Conservation (phyloP, 2,888 invertebrate species). For the Orthosia gothica region DNA sequence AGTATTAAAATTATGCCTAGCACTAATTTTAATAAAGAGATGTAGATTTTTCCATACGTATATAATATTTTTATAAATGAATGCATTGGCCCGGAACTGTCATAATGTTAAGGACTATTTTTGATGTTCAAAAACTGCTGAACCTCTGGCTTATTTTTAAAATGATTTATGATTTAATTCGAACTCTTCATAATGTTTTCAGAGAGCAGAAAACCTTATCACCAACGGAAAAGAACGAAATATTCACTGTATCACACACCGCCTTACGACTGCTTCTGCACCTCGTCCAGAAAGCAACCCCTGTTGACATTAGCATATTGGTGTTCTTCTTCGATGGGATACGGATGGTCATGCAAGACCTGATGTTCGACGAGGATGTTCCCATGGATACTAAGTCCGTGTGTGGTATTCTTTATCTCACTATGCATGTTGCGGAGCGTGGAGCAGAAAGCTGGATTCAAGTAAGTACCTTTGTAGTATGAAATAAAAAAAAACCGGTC, state of each 20-base stretch:
- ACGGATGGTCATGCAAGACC: slow-evolving; percentile 71
- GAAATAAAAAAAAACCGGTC: no score
- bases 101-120: no score
- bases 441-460: slow-evolving; percentile 78
- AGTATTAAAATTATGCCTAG: no score
- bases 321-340: slow-evolving; percentile 67
- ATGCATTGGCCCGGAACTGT: no score
- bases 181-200: slow-evolving; percentile 52
- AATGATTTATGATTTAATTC: no score
- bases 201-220: slow-evolving; percentile 74
- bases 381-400: slow-evolving; percentile 93
- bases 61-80: no score
- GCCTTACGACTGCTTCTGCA: slow-evolving; percentile 78
- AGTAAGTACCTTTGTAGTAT: slow-evolving; percentile 71
- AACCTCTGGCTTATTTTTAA: no score
- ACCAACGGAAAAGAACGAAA: slow-evolving; percentile 84
- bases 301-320: slow-evolving; percentile 63
- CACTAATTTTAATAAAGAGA: no score
- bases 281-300: slow-evolving; percentile 78
- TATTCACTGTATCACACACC: slow-evolving; percentile 80
- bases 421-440: slow-evolving; percentile 84
- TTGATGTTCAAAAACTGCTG: no score
- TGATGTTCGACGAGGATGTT: slow-evolving; percentile 88
- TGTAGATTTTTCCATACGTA: no score
- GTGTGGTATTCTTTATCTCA: slow-evolving; percentile 91